Evolutionary conservation across 2,113 vertebrate genomes (phyloP).

Genomic region (Scytalopus superciliaris): DNA sequence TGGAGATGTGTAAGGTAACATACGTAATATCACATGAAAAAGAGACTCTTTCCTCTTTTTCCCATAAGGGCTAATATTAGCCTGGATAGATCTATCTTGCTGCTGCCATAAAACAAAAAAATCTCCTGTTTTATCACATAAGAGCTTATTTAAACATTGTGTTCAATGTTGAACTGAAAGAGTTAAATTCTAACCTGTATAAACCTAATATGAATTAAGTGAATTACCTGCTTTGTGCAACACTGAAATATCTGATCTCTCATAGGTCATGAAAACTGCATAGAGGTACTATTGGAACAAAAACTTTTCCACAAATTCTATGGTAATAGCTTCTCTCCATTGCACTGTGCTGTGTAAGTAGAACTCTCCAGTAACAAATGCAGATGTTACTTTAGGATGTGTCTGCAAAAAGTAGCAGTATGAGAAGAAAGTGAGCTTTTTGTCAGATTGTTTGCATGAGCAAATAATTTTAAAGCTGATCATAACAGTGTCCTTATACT

Average conservation of each 20-base stretch:
- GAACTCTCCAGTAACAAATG: neutral
- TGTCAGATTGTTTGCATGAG: neutral
- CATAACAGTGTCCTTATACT: neutral
- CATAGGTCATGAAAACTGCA: constrained; percentile 94
- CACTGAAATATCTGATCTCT: constrained; percentile 35
- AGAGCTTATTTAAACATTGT: neutral
- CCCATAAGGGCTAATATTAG: neutral
- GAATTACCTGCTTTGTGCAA: neutral
- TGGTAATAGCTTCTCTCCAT: constrained; percentile 92
- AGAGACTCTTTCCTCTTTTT: neutral
- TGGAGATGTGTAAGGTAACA: neutral
- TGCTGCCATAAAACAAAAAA: neutral
- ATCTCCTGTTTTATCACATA: neutral
- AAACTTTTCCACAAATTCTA: constrained; percentile 85
- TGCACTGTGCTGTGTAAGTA: constrained; percentile 97
- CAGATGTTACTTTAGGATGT: neutral
- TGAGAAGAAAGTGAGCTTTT: neutral
- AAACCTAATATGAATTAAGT: neutral
- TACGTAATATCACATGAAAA: neutral
- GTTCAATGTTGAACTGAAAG: neutral
- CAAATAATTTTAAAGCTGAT: neutral
- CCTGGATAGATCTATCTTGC: neutral
- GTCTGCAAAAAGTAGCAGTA: neutral
- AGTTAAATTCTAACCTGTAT: neutral
- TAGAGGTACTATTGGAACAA: constrained; percentile 95